Conservation (phyloP, 2,797 vertebrate genomes). For the Pantherophis vulpinus region DNA sequence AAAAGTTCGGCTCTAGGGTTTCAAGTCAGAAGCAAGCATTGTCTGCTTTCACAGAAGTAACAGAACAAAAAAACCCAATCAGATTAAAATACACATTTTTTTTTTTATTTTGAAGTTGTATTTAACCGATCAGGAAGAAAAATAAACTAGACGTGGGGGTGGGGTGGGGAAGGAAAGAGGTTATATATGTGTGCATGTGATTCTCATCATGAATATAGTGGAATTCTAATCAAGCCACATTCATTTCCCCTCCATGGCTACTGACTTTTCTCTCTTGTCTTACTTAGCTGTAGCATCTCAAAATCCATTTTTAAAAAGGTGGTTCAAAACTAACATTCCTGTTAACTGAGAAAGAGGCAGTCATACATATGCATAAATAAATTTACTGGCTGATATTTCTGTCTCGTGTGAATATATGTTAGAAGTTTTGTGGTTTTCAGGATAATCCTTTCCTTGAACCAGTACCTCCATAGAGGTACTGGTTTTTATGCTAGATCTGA, state of each 20-base stretch:
- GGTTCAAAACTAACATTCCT: neutral
- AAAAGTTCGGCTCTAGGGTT: conserved; percentile 36
- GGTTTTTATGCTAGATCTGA: neutral
- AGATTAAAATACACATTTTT: neutral
- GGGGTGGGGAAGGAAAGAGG: too few species aligned
- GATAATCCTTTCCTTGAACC: neutral
- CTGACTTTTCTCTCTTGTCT: neutral
- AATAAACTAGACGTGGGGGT: too few species aligned
- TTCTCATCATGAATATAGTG: neutral
- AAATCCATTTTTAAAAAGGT: neutral
- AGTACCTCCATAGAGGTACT: neutral
- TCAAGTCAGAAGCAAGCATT: conserved; percentile 22
- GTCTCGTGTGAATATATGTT: accelerated
- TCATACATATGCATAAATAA: neutral
- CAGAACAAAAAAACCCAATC: neutral
- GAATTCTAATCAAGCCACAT: neutral
- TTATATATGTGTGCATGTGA: neutral
- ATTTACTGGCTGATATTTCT: neutral
- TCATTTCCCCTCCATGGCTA: neutral
- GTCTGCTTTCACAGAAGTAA: neutral
- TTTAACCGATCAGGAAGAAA: neutral
- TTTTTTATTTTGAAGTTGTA: neutral
- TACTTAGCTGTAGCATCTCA: neutral
- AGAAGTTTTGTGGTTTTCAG: neutral
- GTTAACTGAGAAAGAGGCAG: neutral